Evolutionary conservation across 2,113 vertebrate species (phyloP).

Genomic region (Blennius ocellaris): DNA sequence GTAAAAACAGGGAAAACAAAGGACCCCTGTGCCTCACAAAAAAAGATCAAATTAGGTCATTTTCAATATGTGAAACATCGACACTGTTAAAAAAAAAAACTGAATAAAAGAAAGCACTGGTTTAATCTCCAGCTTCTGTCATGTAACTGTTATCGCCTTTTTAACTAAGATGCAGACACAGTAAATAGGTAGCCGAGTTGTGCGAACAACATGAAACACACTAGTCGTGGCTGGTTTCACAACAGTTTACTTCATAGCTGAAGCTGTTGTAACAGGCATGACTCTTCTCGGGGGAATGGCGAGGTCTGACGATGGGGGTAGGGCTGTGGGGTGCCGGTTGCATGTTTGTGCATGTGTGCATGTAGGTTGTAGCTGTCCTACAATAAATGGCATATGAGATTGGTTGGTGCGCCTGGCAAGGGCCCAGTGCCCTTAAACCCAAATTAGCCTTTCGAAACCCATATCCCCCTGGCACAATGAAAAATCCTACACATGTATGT

Average conservation of each 20-base stretch:
- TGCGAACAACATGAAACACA: constrained; percentile 24
- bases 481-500: constrained; percentile 53
- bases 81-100: background rate
- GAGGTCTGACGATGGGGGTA: constrained; percentile 7
- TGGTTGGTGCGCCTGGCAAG: constrained; percentile 69
- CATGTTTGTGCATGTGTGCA: constrained; percentile 63
- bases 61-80: constrained; percentile 51
- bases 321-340: constrained; percentile 21
- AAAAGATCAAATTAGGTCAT: constrained; percentile 52
- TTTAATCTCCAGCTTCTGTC: constrained; percentile 18
- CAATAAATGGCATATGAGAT: constrained; percentile 68
- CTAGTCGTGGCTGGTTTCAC: constrained; percentile 53
- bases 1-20: constrained; percentile 66
- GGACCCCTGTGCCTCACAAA: constrained; percentile 21
- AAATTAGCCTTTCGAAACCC: constrained; percentile 79
- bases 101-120: background rate
- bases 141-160: background rate
- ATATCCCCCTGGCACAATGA: constrained; percentile 72
- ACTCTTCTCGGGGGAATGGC: constrained; percentile 39
- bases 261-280: constrained; percentile 59
- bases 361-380: constrained; percentile 52
- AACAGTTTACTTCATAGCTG: constrained; percentile 37
- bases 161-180: background rate
- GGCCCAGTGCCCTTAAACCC: constrained; percentile 76
- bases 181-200: constrained; percentile 11